These are phyloP conservation scores for Emmelina monodactyla DNA, from an alignment of 2,888 invertebrate genomes.

Conservation along the genomic window DNA sequence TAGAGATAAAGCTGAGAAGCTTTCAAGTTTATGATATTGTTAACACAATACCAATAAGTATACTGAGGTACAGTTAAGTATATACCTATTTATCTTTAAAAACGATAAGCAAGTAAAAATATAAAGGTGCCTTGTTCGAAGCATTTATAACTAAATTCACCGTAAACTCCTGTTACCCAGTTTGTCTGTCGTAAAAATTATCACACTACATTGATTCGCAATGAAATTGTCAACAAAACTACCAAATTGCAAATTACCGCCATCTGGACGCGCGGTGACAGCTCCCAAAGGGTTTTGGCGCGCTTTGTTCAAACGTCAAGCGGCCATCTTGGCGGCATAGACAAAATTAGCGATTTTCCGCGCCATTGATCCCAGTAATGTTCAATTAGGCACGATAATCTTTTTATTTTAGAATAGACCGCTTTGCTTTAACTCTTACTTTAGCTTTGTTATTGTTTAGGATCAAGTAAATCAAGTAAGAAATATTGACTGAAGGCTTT, in stretches of 20 bases:
- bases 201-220: constrained; percentile 49
- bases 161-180: too few relatives aligned
- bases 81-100: too few relatives aligned
- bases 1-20: too few relatives aligned
- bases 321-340: constrained; percentile 47
- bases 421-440: constrained; percentile 18
- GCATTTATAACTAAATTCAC: too few relatives aligned
- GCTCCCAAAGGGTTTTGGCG: constrained; percentile 61
- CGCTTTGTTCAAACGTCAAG: constrained; percentile 40
- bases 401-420: constrained; percentile 25
- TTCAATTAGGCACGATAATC: constrained; percentile 47
- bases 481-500: too few relatives aligned
- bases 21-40: too few relatives aligned
- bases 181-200: constrained; percentile 29
- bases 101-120: too few relatives aligned
- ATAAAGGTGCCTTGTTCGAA: too few relatives aligned
- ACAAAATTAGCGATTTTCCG: constrained; percentile 56
- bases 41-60: too few relatives aligned
- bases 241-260: constrained; percentile 46
- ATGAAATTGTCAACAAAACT: constrained; percentile 48
- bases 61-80: too few relatives aligned
- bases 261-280: constrained; percentile 46
- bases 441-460: too few relatives aligned
- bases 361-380: constrained; percentile 48
- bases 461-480: too few relatives aligned